Conservation (phyloP, 2,797 vertebrate species). For the Potorous gilbertii region DNA sequence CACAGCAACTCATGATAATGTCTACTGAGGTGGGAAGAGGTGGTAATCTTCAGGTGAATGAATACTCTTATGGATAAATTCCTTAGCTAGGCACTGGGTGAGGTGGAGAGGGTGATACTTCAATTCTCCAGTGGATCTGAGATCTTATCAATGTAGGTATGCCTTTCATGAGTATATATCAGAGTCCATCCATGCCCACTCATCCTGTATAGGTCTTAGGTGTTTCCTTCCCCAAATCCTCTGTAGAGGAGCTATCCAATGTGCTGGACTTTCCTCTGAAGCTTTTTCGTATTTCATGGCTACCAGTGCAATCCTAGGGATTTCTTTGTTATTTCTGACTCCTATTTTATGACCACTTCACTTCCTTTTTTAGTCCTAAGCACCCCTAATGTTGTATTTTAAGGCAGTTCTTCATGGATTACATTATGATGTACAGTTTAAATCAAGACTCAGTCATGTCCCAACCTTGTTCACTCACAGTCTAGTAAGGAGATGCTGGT, state of each 20-base stretch:
- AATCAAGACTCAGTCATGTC: not conserved
- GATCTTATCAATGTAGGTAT: not conserved
- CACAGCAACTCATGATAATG: not conserved
- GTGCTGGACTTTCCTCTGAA: not conserved
- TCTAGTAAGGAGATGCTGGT: not conserved
- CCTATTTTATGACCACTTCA: not conserved
- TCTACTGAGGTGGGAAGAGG: not conserved
- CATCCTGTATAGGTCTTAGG: not conserved
- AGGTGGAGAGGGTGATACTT: not conserved
- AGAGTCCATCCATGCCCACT: not conserved
- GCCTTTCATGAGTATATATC: not conserved
- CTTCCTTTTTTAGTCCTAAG: not conserved
- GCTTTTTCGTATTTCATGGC: not conserved
- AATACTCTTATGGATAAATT: not conserved
- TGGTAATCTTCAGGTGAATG: not conserved
- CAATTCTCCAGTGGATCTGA: not conserved
- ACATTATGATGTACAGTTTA: not conserved
- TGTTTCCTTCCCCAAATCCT: not conserved
- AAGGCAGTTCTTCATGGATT: not conserved
- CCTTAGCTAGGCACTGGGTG: not conserved
- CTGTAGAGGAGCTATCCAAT: not conserved
- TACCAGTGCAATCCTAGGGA: not conserved
- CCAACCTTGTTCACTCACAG: not conserved
- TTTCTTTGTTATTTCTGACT: not conserved
- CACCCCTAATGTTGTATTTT: not conserved